Percentiles rank a stretch among this genome's conserved stretches.
Conservation (phyloP, 1,140 invertebrate genomes). For the Hestina assimilis region DNA sequence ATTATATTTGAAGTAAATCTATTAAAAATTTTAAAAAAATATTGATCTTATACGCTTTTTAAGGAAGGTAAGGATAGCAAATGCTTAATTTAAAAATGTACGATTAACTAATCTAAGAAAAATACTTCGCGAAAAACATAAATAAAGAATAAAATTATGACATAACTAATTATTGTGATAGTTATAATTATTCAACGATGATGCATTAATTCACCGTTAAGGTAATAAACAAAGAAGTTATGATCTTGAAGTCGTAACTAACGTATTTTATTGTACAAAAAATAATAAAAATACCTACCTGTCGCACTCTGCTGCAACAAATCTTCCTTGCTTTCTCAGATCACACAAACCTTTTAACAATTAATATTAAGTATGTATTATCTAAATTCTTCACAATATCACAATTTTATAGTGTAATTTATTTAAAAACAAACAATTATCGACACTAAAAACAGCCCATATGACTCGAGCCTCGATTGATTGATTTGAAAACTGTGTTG, state of each 20-base stretch:
- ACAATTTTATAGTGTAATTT: background rate
- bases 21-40: too few species aligned
- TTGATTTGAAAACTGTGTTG: slow-evolving; percentile 16
- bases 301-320: background rate
- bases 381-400: background rate
- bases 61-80: too few species aligned
- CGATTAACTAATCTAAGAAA: too few species aligned
- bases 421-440: slow-evolving; percentile 19
- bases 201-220: background rate
- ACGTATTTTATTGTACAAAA: slow-evolving; percentile 3
- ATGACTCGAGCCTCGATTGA: slow-evolving; percentile 23
- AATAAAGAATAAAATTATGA: background rate
- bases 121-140: too few species aligned
- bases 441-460: slow-evolving; percentile 16
- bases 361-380: background rate
- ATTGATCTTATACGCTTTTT: too few species aligned
- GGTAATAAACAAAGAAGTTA: background rate
- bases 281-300: slow-evolving; percentile 14
- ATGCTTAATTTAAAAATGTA: too few species aligned
- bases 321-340: too few species aligned
- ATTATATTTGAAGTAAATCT: too few species aligned
- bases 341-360: background rate
- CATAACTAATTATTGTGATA: background rate
- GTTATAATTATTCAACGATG: background rate
- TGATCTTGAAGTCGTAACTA: background rate